Evolutionary conservation across 2,888 invertebrate species (phyloP), one percentile per base, ranked within the genome.

Genomic region (Drosophila paranaensis): DNA sequence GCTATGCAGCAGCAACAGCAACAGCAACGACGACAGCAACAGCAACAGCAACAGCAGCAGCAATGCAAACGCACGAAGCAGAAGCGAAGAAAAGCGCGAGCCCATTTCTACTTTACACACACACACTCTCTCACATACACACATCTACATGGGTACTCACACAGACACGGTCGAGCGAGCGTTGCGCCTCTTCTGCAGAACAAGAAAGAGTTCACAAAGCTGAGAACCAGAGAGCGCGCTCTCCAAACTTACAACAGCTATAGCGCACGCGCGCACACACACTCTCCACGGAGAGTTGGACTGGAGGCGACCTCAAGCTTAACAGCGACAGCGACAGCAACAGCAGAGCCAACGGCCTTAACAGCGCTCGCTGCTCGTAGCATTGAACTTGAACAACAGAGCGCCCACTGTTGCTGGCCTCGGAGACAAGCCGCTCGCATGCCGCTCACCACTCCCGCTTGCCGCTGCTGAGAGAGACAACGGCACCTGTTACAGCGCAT

Each of bases 361-460:
- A 74, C 80, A 82, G 80, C 80, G 61, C 40, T 37, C 37, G 20
- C 42, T 33, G 63, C 39, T 35, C 53, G 69, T 81, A 88, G 84
- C 88, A 83, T 89, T 83, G 82, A 83, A 83, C 83, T 85, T 88
- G 80, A 89, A 84, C 71, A 76, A 64, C 65, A 71, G 70, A 70
- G 65, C 50, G 57, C n/a, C 65, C 78, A 56, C 70, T 64, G 70
- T 43, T 35, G 51, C 40, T 50, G 53, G 54, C 62, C 43, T 53
- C 30, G 61, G 27, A 48, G 46, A 20, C 37, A 3, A 33, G 33
- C 13, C 16, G 9, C 35, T 8, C 14, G 13, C n/a, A 27, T 8
- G 13, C 10, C 20, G 3, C 16, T 20, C 27, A 0, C 25, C 33
- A 1, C 14, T 1, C 4, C 16, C 16, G 6, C 20, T 20, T 14